Evolutionary conservation across 2,113 vertebrate species (phyloP), one percentile per base, ranked within the genome.

Genomic region (Calyptommatus sinebrachiatus): DNA sequence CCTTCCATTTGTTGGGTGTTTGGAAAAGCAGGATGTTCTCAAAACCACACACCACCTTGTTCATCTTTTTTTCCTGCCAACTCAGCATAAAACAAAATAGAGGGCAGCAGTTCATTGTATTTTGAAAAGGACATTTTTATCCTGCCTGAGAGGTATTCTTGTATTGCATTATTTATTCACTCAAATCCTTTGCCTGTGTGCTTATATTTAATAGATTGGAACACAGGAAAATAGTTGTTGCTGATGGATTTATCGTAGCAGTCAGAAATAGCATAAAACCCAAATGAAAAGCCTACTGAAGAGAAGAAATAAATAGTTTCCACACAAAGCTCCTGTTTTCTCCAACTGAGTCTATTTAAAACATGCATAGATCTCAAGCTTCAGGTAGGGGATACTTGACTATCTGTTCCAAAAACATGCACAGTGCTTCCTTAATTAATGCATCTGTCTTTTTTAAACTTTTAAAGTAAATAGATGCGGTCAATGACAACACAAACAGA

Each of bases 91-190:
- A 81, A 45, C 63, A 69, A 75, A 71, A 41, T 68, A 46, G 24
- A 65, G 79, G 50, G 29, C 63, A 74, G 46, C 63, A 74, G 79
- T 81, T 81, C 65, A 61, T 45, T 2, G 65, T 68, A 68, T 66
- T 69, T 18, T 29, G 66, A 57, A 46, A 45, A 75, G 20, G 48
- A 65, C 57, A 24, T 74, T 60, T 67, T 81, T 61, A 46, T 35
- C 5, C 65, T 61, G 48, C 65, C 65, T 46, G 71, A 57, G 50
- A 68, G 63, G 26, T 74, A 68, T 60, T 57, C 48, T 29, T 26
- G 50, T 75, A 72, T n/a, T 63, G n/a, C 50, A 46, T 81, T 74
- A 75, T 74, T 81, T 81, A 81, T 81, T 69, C 63, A 69, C 73
- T 46, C 26, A 9, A 26, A 68, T 74, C 50, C 46, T 75, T 74